These are phyloP conservation scores for Bufo gargarizans DNA, from an alignment of 2,113 vertebrate species.

Conservation along the genomic window DNA sequence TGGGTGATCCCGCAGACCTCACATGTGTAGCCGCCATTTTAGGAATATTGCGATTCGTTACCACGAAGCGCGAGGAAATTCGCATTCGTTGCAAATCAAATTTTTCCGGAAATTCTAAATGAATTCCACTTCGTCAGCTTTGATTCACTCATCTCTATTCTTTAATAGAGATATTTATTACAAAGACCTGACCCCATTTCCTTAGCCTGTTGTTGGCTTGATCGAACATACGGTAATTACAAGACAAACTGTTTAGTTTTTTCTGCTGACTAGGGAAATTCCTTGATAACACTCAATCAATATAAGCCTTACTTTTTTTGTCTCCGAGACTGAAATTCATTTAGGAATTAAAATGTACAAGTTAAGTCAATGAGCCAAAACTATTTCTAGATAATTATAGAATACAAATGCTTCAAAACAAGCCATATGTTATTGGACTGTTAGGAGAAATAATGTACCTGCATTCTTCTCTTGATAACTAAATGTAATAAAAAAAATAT, in stretches of 20 bases:
- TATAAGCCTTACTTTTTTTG: neutral
- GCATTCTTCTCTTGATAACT: too few species aligned
- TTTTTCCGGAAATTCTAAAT: too few species aligned
- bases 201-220: conserved; percentile 12
- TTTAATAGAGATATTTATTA: conserved; percentile 1
- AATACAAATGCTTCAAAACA: neutral
- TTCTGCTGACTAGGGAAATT: conserved; percentile 33
- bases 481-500: too few species aligned
- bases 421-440: neutral
- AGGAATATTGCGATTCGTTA: too few species aligned
- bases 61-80: too few species aligned
- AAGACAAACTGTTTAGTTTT: neutral
- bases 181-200: conserved; percentile 12
- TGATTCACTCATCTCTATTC: too few species aligned
- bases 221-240: conserved; percentile 4
- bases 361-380: neutral
- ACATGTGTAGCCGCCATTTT: too few species aligned
- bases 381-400: neutral
- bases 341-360: conserved; percentile 33
- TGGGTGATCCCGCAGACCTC: too few species aligned
- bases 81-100: too few species aligned
- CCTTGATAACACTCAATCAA: conserved; percentile 45
- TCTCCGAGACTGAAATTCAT: conserved; percentile 9
- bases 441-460: neutral
- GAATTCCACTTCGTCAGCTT: too few species aligned